phyloP scores from a whole-genome alignment of 2,113 vertebrate genomes.

The Hyperopisus bebe region DNA sequence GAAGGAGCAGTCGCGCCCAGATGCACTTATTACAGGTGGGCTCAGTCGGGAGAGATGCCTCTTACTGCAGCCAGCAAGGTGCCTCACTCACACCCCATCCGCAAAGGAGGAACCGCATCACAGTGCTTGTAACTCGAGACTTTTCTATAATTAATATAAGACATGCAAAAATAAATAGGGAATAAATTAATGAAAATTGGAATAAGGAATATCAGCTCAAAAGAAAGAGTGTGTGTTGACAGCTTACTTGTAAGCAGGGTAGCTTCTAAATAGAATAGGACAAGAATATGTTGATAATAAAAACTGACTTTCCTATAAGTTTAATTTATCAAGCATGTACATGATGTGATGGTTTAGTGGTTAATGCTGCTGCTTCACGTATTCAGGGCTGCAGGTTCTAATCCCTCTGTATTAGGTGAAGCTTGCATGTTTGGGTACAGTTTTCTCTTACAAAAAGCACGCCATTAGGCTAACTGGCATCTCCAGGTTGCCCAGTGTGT shows the following conservation, averaged over 20 bases:
- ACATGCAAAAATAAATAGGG: background rate
- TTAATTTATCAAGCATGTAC: background rate
- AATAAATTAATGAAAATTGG: background rate
- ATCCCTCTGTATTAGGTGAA: background rate
- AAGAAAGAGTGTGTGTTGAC: background rate
- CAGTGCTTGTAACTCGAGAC: background rate
- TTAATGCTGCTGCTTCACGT: background rate
- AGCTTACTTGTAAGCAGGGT: background rate
- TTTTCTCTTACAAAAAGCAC: background rate
- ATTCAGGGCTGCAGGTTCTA: background rate
- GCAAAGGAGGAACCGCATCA: background rate
- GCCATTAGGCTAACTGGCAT: background rate
- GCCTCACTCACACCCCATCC: background rate
- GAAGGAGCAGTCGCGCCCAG: slow-evolving; percentile 91
- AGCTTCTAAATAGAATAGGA: background rate
- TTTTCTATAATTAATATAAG: background rate
- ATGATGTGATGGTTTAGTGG: background rate
- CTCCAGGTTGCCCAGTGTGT: no score
- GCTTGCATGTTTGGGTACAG: background rate
- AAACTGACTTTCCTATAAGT: background rate
- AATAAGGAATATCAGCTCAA: background rate
- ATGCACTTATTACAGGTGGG: slow-evolving; percentile 88
- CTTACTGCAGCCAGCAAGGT: background rate
- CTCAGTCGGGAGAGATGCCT: background rate
- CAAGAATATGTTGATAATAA: background rate